These are phyloP conservation scores for Lepidostoma basale DNA, from an alignment of 1,140 invertebrate species.

Conservation along the genomic window DNA sequence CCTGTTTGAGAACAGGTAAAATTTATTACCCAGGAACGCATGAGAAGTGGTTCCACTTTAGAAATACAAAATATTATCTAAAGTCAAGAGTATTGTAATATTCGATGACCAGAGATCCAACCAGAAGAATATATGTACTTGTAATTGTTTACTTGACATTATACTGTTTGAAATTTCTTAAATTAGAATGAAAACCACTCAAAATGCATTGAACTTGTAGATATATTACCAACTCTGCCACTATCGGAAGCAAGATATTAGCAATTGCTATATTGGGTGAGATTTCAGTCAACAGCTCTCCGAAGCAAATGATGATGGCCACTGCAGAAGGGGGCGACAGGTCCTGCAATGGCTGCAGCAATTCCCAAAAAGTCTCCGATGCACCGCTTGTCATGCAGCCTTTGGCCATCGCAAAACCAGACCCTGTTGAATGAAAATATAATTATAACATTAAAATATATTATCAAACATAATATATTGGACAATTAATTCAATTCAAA, in stretches of 20 bases:
- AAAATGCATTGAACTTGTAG: too few species aligned
- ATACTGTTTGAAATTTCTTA: too few species aligned
- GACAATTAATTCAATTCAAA: neutral
- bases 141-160: too few species aligned
- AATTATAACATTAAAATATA: neutral
- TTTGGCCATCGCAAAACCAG: conserved; percentile 80
- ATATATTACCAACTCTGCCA: conserved; percentile 66
- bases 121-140: too few species aligned
- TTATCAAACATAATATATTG: neutral
- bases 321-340: conserved; percentile 45
- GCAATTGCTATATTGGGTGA: conserved; percentile 70
- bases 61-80: too few species aligned
- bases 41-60: too few species aligned
- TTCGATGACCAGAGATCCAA: too few species aligned
- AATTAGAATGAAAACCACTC: too few species aligned
- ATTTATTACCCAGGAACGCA: too few species aligned
- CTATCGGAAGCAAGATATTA: conserved; percentile 68
- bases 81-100: too few species aligned
- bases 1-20: too few species aligned
- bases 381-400: conserved; percentile 72
- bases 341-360: conserved; percentile 39
- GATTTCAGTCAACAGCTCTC: conserved; percentile 66
- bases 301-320: conserved; percentile 57
- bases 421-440: conserved; percentile 53
- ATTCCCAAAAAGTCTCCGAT: conserved; percentile 65